phyloP scores from a whole-genome alignment of 2,888 invertebrate species.

The Nematopogon swammerdamellus region DNA sequence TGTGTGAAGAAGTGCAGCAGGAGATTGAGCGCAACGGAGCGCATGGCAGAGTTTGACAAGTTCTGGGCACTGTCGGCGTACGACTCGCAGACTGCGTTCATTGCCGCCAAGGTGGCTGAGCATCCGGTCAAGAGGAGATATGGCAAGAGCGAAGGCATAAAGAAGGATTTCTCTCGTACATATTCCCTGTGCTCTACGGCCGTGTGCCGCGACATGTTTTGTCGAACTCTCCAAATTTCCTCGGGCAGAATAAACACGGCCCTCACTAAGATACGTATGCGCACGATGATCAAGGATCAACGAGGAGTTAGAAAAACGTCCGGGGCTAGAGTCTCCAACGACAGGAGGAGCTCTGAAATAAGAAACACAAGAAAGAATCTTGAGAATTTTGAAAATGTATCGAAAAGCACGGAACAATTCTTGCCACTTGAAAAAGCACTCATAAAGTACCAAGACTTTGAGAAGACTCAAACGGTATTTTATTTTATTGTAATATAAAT shows the following conservation, averaged over 20 bases:
- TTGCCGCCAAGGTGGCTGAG: conserved; percentile 1
- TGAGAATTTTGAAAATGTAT: too few species aligned
- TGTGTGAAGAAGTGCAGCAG: not conserved
- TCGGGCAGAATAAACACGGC: conserved; percentile 2
- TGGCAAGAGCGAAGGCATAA: not conserved
- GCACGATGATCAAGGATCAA: not conserved
- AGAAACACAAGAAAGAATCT: too few species aligned
- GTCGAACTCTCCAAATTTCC: not conserved
- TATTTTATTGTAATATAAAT: too few species aligned
- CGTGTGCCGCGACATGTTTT: conserved; percentile 1
- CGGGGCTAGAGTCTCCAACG: too few species aligned
- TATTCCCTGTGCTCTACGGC: not conserved
- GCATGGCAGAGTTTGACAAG: not conserved
- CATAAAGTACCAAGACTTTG: not conserved
- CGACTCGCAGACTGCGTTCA: conserved; percentile 1
- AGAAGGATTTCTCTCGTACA: not conserved
- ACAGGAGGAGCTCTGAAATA: not conserved
- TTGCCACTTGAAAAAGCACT: not conserved
- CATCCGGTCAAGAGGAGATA: conserved; percentile 1
- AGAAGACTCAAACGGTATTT: not conserved
- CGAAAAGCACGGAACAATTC: not conserved
- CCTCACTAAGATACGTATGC: not conserved
- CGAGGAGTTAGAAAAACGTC: not conserved
- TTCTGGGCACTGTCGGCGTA: conserved; percentile 1
- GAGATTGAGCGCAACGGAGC: not conserved